These are phyloP conservation scores for Apolygus lucorum DNA, from an alignment of 1,140 invertebrate genomes.

Conservation along the genomic window DNA sequence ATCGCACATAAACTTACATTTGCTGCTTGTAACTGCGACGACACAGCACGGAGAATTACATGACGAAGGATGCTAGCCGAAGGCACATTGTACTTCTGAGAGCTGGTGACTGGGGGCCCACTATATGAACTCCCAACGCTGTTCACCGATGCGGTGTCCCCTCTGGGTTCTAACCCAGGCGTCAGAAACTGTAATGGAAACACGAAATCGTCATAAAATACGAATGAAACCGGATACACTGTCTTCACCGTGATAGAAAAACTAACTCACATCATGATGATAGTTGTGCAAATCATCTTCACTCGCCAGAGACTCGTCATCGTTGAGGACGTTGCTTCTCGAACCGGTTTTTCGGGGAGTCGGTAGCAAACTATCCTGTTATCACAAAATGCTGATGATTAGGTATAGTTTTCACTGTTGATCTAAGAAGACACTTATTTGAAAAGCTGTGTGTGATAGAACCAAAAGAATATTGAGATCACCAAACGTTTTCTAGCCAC, in stretches of 20 bases:
- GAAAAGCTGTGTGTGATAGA: too few relatives aligned
- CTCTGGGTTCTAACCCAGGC: constrained; percentile 33
- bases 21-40: constrained; percentile 74
- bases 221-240: constrained; percentile 25
- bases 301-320: constrained; percentile 52
- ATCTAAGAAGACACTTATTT: too few relatives aligned
- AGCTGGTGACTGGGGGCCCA: background rate
- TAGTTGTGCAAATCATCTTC: constrained; percentile 43
- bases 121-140: constrained; percentile 32
- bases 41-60: constrained; percentile 71
- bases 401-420: too few relatives aligned
- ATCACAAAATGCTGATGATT: too few relatives aligned
- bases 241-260: too few relatives aligned
- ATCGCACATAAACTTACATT: constrained; percentile 50
- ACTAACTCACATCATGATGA: constrained; percentile 35
- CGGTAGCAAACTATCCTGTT: constrained; percentile 49
- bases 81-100: constrained; percentile 27
- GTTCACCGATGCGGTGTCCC: constrained; percentile 39
- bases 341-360: constrained; percentile 62
- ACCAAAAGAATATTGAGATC: too few relatives aligned
- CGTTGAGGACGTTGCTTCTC: constrained; percentile 72
- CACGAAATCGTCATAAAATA: background rate
- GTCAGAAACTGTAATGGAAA: constrained; percentile 22
- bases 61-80: constrained; percentile 68
- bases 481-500: too few relatives aligned